These are phyloP conservation scores for Labeo rohita DNA, from an alignment of 2,113 vertebrate species.

Conservation along the genomic window DNA sequence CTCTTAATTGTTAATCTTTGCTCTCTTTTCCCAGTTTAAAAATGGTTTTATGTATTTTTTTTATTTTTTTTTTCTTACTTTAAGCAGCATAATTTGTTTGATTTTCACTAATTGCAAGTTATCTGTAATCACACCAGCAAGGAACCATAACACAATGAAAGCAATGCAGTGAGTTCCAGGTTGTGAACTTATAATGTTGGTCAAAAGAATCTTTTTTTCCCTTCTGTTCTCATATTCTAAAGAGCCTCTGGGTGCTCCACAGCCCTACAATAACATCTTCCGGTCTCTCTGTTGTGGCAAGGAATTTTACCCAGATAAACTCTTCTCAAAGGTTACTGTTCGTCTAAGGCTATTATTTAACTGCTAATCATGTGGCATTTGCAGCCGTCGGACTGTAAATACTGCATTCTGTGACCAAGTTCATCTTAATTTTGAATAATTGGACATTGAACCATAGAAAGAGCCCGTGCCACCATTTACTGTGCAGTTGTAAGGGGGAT, in stretches of 20 bases:
- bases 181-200: not conserved
- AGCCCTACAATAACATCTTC: slow-evolving; percentile 15
- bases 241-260: slow-evolving; percentile 23
- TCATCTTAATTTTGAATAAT: slow-evolving; percentile 73
- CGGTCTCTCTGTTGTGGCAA: slow-evolving; percentile 46
- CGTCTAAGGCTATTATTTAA: slow-evolving; percentile 72
- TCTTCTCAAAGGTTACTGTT: slow-evolving; percentile 68
- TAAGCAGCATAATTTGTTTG: not conserved
- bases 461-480: slow-evolving; percentile 49
- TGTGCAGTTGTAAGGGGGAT: not conserved
- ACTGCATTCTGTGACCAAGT: slow-evolving; percentile 69
- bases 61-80: not conserved
- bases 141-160: not conserved
- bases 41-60: not conserved
- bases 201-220: slow-evolving; percentile 5
- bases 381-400: slow-evolving; percentile 68
- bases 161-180: not conserved
- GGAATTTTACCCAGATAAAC: slow-evolving; percentile 61
- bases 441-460: slow-evolving; percentile 62
- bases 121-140: not conserved
- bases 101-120: not conserved
- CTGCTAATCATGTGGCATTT: slow-evolving; percentile 70
- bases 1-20: not conserved
- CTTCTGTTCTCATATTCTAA: slow-evolving; percentile 33
- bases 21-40: not conserved